Evolutionary conservation across 2,888 invertebrate species (phyloP).

Genomic region (Clusia tigrina): DNA sequence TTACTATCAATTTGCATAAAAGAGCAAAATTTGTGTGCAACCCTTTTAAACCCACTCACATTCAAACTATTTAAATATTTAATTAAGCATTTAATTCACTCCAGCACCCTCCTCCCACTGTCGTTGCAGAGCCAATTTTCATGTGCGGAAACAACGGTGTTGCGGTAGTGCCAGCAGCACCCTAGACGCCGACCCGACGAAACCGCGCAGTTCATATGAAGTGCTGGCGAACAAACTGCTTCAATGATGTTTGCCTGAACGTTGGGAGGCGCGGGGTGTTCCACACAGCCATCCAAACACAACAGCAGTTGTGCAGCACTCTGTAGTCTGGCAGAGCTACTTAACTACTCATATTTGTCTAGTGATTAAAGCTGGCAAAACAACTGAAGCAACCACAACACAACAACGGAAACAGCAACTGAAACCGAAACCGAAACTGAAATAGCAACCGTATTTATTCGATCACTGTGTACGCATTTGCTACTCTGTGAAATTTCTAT

Average conservation of each 20-base stretch:
- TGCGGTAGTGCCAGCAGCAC: slow-evolving; percentile 58
- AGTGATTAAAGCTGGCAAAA: background rate
- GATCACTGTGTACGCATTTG: too few species aligned
- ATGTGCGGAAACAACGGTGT: slow-evolving; percentile 62
- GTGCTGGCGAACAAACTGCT: background rate
- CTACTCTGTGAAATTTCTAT: too few species aligned
- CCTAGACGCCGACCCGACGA: slow-evolving; percentile 31
- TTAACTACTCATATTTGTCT: too few species aligned
- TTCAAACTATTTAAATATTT: too few species aligned
- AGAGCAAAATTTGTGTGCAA: too few species aligned
- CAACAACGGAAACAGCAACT: background rate
- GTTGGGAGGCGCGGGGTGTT: background rate
- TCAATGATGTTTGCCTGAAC: background rate
- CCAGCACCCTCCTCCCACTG: background rate
- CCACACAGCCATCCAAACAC: background rate
- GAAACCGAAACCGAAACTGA: background rate
- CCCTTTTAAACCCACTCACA: too few species aligned
- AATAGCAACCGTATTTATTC: background rate
- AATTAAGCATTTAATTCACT: too few species aligned
- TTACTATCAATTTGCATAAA: too few species aligned
- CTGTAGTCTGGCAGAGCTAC: too few species aligned
- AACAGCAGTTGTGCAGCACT: too few species aligned
- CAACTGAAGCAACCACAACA: background rate
- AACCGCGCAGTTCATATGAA: slow-evolving; percentile 14
- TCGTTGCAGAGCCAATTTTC: slow-evolving; percentile 59